phyloP scores from a whole-genome alignment of 2,797 vertebrate species.

The Neosilurus mollespiculum region DNA sequence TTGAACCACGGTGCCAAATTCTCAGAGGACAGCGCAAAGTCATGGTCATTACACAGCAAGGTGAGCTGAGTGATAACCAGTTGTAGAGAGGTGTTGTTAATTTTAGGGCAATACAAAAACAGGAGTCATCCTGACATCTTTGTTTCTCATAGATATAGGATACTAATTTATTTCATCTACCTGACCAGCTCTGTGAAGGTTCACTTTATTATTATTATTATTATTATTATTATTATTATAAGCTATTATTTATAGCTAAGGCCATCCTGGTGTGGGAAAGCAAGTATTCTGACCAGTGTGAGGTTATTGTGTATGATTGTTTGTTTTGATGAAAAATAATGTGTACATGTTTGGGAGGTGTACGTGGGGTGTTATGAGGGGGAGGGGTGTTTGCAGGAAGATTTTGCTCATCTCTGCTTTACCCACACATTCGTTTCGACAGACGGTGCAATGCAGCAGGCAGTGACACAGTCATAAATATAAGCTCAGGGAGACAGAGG shows the following conservation, averaged over 20 bases:
- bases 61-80: background rate
- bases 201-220: slow-evolving; percentile 15
- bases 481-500: slow-evolving; percentile 46
- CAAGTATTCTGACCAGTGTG: background rate
- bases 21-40: slow-evolving; percentile 22
- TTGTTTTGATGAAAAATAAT: slow-evolving; percentile 2
- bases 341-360: slow-evolving; percentile 11
- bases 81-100: background rate
- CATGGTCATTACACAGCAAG: background rate
- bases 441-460: slow-evolving; percentile 41
- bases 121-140: background rate
- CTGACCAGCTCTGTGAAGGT: slow-evolving; percentile 30
- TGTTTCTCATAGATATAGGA: slow-evolving; percentile 5
- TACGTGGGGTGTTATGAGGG: slow-evolving; percentile 14
- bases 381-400: slow-evolving; percentile 15
- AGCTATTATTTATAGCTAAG: background rate
- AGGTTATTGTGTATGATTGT: background rate
- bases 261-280: background rate
- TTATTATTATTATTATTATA: too few relatives aligned
- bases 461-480: slow-evolving; percentile 58
- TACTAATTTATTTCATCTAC: slow-evolving; percentile 39
- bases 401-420: slow-evolving; percentile 45
- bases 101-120: slow-evolving; percentile 11
- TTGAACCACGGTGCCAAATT: background rate
- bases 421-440: slow-evolving; percentile 44